Evolutionary conservation across 2,888 invertebrate species (phyloP).

Genomic region (Beris chalybata): DNA sequence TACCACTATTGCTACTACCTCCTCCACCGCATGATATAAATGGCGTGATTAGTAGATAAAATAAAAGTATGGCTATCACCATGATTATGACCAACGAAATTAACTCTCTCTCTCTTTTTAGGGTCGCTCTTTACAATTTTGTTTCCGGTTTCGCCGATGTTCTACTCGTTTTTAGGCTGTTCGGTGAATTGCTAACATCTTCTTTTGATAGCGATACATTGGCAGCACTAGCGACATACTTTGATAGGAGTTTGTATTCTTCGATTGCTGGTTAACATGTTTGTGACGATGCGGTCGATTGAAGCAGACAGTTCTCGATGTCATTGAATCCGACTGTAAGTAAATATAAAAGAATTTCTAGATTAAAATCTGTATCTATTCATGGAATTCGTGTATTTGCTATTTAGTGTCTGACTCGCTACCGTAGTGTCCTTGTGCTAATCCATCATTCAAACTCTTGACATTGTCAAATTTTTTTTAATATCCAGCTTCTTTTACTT

Average conservation of each 20-base stretch:
- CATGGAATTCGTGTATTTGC: no score
- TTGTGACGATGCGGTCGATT: conserved; percentile 8
- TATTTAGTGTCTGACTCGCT: no score
- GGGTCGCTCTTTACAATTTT: neutral
- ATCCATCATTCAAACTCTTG: no score
- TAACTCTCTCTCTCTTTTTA: conserved; percentile 10
- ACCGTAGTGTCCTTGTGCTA: no score
- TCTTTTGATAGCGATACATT: conserved; percentile 8
- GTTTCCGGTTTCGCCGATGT: neutral
- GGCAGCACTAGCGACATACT: conserved; percentile 34
- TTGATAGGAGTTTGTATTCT: conserved; percentile 20
- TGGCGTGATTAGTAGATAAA: conserved; percentile 44
- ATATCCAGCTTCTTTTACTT: no score
- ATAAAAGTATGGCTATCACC: conserved; percentile 54
- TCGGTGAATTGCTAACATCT: conserved; percentile 15
- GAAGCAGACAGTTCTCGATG: no score
- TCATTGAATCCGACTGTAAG: no score
- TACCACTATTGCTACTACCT: conserved; percentile 43
- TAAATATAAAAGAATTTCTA: no score
- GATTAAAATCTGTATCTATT: no score
- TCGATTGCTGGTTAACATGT: conserved; percentile 17
- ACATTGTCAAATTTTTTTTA: no score
- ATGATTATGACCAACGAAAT: conserved; percentile 46
- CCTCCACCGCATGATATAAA: conserved; percentile 46
- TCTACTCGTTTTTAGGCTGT: neutral